Conservation (phyloP, 2,797 vertebrate species). For the Apogon hyalosoma region DNA sequence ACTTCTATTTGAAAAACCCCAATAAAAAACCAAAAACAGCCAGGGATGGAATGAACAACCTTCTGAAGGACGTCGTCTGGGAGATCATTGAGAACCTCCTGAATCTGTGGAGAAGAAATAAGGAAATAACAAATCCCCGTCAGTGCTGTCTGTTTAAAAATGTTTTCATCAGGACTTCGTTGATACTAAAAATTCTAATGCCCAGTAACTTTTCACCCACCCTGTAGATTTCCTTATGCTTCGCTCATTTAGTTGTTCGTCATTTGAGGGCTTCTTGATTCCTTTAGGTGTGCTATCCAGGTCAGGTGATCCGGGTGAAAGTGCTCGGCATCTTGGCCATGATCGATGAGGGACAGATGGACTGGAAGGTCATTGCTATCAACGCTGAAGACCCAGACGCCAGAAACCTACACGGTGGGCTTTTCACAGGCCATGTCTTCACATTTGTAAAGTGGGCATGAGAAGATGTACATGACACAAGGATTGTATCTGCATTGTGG, state of each 20-base stretch:
- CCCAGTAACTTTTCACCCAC: too few relatives aligned
- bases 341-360: slow-evolving; percentile 95
- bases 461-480: background rate
- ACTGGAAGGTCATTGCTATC: slow-evolving; percentile 98
- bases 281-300: slow-evolving; percentile 87
- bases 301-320: slow-evolving; percentile 94
- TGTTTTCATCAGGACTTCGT: too few relatives aligned
- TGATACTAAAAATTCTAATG: too few relatives aligned
- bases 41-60: too few relatives aligned
- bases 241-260: background rate
- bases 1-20: too few relatives aligned
- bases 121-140: too few relatives aligned
- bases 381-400: slow-evolving; percentile 92
- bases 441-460: background rate
- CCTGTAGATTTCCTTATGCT: background rate
- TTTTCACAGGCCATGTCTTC: background rate
- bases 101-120: too few relatives aligned
- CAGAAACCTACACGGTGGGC: slow-evolving; percentile 87
- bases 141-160: too few relatives aligned
- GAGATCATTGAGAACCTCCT: too few relatives aligned
- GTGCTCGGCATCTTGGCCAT: slow-evolving; percentile 92
- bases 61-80: too few relatives aligned
- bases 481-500: background rate
- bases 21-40: too few relatives aligned
- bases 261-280: background rate